Conservation (phyloP, 2,113 vertebrate species). For the Tachycineta bicolor region DNA sequence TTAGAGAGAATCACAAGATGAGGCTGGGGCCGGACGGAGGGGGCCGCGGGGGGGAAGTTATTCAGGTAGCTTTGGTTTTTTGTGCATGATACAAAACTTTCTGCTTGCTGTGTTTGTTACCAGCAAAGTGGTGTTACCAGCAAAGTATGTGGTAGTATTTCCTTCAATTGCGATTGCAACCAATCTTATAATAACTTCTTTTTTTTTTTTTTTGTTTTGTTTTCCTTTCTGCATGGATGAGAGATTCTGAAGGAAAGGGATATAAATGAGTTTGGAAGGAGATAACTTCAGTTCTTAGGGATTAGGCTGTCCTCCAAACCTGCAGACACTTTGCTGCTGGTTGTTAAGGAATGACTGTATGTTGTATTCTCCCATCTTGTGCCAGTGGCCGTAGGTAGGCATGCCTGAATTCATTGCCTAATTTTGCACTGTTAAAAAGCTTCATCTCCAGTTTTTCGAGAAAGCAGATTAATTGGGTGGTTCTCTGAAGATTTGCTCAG, state of each 20-base stretch:
- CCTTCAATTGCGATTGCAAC: background rate
- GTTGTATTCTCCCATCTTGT: background rate
- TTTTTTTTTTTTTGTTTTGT: background rate
- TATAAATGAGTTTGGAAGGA: background rate
- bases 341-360: background rate
- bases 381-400: background rate
- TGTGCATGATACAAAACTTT: background rate
- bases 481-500: background rate
- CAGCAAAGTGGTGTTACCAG: background rate
- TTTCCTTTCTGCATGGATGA: background rate
- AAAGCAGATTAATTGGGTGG: background rate
- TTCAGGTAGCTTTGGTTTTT: conserved; percentile 34
- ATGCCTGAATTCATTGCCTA: background rate
- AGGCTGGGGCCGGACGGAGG: background rate
- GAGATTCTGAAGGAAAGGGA: background rate
- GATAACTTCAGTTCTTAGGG: background rate
- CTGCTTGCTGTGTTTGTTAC: conserved; percentile 29
- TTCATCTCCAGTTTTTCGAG: background rate
- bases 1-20: conserved; percentile 42
- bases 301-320: background rate
- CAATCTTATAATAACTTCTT: background rate
- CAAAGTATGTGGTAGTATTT: background rate
- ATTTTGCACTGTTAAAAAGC: background rate
- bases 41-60: background rate
- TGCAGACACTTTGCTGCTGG: background rate